phyloP scores from a whole-genome alignment of 2,888 invertebrate genomes.

The Spilarctia lutea region DNA sequence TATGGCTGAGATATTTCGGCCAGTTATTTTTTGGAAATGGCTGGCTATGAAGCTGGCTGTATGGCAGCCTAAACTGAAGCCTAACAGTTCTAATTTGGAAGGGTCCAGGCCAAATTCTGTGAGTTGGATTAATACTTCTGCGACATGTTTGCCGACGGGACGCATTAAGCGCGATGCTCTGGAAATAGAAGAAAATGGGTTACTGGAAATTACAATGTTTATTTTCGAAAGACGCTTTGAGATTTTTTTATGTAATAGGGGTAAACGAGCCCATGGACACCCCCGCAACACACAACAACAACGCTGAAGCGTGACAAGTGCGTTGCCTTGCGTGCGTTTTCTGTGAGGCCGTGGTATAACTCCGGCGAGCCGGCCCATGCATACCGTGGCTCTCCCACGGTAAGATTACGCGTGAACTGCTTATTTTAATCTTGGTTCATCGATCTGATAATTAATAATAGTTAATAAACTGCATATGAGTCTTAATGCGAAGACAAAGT shows the following conservation, averaged over 20 bases:
- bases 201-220: not conserved
- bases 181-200: constrained; percentile 17
- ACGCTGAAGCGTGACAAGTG: too few species aligned
- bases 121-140: constrained; percentile 71
- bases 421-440: too few species aligned
- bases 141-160: constrained; percentile 79
- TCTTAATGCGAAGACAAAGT: not conserved
- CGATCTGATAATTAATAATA: not conserved
- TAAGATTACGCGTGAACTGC: too few species aligned
- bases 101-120: constrained; percentile 71
- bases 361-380: too few species aligned
- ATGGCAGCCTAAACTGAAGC: constrained; percentile 80
- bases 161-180: constrained; percentile 78
- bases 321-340: too few species aligned
- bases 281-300: too few species aligned
- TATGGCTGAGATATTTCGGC: constrained; percentile 74
- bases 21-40: constrained; percentile 72
- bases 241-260: too few species aligned
- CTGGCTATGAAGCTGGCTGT: constrained; percentile 75
- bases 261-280: too few species aligned
- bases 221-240: not conserved
- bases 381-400: too few species aligned
- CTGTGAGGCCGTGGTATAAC: too few species aligned
- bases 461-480: not conserved
- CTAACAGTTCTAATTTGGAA: constrained; percentile 70